Base-by-base conservation (phyloP, 2,888 invertebrate genomes). In the Brachypalpus laphriformis region DNA sequence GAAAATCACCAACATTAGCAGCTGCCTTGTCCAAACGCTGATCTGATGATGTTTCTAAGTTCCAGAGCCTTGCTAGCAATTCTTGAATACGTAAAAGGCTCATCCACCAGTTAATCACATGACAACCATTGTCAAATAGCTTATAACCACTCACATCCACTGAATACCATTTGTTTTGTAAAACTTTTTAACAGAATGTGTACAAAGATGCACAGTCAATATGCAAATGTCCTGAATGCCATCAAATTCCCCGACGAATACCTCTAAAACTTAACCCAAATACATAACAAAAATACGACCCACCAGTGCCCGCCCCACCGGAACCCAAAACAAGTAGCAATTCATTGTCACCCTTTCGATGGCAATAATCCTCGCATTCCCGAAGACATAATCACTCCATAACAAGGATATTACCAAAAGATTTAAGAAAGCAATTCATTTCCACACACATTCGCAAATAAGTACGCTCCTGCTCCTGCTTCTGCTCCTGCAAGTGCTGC, bases 351-450 rank as follows among this genome's bases (percentile, higher is more conserved):
- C 71, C 71, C 78, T 71, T 78, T 78, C 78, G 78, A 61, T 71
- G 54, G 49, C 40, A 75, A 85, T 80, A 80, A 80, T 80, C 75
- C 70, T 51, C 57, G 34, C 80, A 80, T 85, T 75, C 54, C 56
- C 56, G 40, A 75, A 57, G 78, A 71, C 75, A 81, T 85, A 85
- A 85, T 85, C 85, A 85, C 85, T 81, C 85, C 85, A 85, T 85
- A 85, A 85, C 85, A 85, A 81, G 80, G 81, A 76, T 49, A 81
- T 85, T 85, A 85, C 80, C 75, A 66, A 75, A 65, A 80, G 81
- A 85, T 85, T 81, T 81, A 81, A 83, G 75, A 75, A 76, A 71
- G 65, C 80, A 66, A 81, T 76, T 75, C 66, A 70, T 75, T 74
- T 70, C 42, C 51, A 22, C 71, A 59, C 66, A 65, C 63, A 83